phyloP scores from a whole-genome alignment of 2,113 vertebrate genomes.

The Morone chrysops region DNA sequence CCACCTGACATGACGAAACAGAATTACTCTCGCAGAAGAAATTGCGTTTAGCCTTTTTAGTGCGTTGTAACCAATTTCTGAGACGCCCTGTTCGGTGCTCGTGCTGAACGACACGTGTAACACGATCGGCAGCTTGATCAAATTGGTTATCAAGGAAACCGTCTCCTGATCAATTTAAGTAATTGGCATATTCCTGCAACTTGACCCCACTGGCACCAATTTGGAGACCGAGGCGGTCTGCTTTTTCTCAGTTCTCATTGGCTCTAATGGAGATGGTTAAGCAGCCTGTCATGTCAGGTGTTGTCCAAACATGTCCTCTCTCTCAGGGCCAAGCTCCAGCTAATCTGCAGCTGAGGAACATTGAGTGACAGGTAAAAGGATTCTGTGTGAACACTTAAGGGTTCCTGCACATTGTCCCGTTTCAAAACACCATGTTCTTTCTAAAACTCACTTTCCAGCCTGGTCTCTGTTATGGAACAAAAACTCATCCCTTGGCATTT shows the following conservation, averaged over 20 bases:
- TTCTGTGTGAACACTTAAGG: constrained; percentile 57
- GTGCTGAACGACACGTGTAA: constrained; percentile 85
- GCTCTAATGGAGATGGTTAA: constrained; percentile 92
- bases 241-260: constrained; percentile 95
- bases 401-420: constrained; percentile 50
- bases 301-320: constrained; percentile 71
- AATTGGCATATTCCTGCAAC: constrained; percentile 99
- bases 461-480: constrained; percentile 14
- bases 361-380: constrained; percentile 68
- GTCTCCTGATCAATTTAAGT: constrained; percentile 98
- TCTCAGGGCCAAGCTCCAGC: constrained; percentile 23
- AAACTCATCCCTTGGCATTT: constrained; percentile 4
- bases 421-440: constrained; percentile 27
- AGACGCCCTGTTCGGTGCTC: constrained; percentile 83
- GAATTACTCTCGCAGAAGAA: constrained; percentile 89
- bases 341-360: constrained; percentile 60
- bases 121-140: constrained; percentile 93
- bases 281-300: constrained; percentile 86
- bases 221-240: constrained; percentile 88
- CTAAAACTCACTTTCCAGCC: constrained; percentile 16
- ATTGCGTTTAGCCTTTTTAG: constrained; percentile 90
- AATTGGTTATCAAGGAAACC: constrained; percentile 98
- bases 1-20: constrained; percentile 86
- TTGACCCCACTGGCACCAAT: constrained; percentile 93
- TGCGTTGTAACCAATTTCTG: constrained; percentile 85